phyloP scores from a whole-genome alignment of 2,113 vertebrate species.

The Lycocorax pyrrhopterus region DNA sequence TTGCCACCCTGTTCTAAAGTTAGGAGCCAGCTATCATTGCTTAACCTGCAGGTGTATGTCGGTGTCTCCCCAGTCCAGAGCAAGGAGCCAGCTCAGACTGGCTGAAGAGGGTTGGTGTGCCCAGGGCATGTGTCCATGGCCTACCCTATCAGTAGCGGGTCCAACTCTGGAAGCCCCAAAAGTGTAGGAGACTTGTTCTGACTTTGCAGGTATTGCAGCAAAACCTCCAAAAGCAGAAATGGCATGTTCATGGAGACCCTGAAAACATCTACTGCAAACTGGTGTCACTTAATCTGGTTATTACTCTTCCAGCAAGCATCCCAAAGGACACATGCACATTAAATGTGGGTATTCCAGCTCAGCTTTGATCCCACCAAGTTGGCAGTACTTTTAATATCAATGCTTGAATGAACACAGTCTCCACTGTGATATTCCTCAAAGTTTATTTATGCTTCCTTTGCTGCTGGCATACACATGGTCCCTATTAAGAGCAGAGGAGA shows the following conservation, averaged over 20 bases:
- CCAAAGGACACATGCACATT: background rate
- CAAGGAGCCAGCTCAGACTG: background rate
- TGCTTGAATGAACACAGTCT: background rate
- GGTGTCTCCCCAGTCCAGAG: background rate
- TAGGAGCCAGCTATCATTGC: background rate
- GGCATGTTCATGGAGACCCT: background rate
- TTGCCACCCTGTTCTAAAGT: background rate
- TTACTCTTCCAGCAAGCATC: background rate
- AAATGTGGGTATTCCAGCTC: background rate
- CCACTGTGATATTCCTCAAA: background rate
- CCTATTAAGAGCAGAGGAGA: background rate
- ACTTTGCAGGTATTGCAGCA: background rate
- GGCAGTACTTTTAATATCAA: background rate
- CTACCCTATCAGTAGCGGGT: fast-evolving
- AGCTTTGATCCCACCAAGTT: background rate
- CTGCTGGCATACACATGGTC: background rate
- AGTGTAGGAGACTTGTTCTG: background rate
- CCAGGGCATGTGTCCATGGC: fast-evolving
- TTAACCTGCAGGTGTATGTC: background rate
- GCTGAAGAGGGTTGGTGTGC: background rate
- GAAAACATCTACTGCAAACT: background rate
- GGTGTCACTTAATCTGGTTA: background rate
- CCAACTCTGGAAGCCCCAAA: background rate
- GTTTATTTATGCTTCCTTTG: background rate
- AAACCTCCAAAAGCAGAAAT: background rate